phyloP scores from a whole-genome alignment of 2,113 vertebrate genomes.

The Scatophagus argus region DNA sequence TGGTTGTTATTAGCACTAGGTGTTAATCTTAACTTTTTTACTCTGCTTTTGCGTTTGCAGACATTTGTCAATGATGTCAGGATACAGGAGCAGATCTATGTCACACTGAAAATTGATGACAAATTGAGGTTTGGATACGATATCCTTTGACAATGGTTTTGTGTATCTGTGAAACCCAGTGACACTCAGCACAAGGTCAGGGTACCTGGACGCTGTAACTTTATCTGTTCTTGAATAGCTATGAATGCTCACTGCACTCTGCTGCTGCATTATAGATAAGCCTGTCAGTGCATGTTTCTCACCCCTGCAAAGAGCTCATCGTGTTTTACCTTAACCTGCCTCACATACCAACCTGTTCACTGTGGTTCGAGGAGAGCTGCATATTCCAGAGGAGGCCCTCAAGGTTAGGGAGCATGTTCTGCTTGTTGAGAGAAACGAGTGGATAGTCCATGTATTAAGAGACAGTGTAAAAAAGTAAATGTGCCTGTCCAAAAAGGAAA shows the following conservation, averaged over 20 bases:
- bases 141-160: slow-evolving; percentile 88
- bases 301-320: slow-evolving; percentile 30
- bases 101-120: slow-evolving; percentile 95
- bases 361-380: slow-evolving; percentile 93
- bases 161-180: not conserved
- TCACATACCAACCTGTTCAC: slow-evolving; percentile 98
- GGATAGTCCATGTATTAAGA: not conserved
- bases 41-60: slow-evolving; percentile 80
- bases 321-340: slow-evolving; percentile 84
- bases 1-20: not conserved
- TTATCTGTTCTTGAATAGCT: slow-evolving; percentile 50
- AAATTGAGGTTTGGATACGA: slow-evolving; percentile 98
- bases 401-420: slow-evolving; percentile 86
- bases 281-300: slow-evolving; percentile 42
- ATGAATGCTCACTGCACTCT: slow-evolving; percentile 46
- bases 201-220: slow-evolving; percentile 50
- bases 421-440: not conserved
- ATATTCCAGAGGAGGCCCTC: slow-evolving; percentile 96
- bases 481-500: not conserved
- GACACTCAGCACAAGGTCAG: slow-evolving; percentile 13
- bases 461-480: not conserved
- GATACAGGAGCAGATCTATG: slow-evolving; percentile 96
- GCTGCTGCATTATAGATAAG: slow-evolving; percentile 70
- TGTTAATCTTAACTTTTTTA: slow-evolving; percentile 1
- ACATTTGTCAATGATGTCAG: slow-evolving; percentile 97